Conservation (phyloP, 2,888 invertebrate species). For the Nephrotoma flavescens region DNA sequence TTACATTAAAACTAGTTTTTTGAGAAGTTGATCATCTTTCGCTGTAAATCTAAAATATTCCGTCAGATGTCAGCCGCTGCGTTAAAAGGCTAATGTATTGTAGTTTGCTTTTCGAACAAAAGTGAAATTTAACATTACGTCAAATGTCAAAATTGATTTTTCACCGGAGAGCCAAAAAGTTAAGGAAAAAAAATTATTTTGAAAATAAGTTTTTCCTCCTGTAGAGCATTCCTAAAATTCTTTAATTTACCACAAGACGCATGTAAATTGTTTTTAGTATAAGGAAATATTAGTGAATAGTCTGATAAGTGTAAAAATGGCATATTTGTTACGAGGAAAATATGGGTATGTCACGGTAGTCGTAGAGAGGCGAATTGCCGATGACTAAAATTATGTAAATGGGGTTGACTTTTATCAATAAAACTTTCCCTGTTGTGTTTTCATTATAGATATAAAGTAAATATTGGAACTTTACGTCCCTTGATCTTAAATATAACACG, state of each 20-base stretch:
- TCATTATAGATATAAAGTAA: background rate
- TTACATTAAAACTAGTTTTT: too few species aligned
- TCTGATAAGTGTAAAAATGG: constrained; percentile 7
- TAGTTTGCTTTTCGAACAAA: background rate
- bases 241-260: background rate
- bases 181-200: background rate
- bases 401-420: background rate
- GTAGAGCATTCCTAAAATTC: background rate
- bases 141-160: background rate
- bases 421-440: background rate
- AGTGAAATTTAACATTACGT: background rate
- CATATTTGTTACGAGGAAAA: constrained; percentile 18
- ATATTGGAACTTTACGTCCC: constrained; percentile 9
- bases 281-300: background rate
- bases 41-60: too few species aligned
- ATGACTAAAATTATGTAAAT: background rate
- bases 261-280: background rate
- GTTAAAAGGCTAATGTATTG: background rate
- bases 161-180: background rate
- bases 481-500: constrained; percentile 12
- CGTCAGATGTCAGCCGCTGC: too few species aligned
- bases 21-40: too few species aligned
- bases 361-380: background rate
- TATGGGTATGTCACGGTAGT: constrained; percentile 18
- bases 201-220: background rate